These are phyloP conservation scores for Xyrichtys novacula DNA, from an alignment of 2,797 vertebrate genomes.

Conservation along the genomic window DNA sequence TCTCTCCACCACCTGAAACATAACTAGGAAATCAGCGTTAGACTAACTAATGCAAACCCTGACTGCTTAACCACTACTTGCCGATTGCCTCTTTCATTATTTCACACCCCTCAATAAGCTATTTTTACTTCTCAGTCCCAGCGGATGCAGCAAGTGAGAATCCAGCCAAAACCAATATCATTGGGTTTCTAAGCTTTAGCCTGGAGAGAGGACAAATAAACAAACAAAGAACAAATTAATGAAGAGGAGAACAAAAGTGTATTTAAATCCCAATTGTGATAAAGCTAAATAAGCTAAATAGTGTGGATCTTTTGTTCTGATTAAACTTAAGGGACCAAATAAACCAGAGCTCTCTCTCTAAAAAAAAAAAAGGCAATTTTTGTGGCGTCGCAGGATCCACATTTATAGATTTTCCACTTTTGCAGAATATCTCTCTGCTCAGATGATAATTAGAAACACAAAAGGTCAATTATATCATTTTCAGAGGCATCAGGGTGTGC, in stretches of 20 bases:
- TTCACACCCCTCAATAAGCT: slow-evolving; percentile 56
- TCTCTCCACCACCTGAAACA: slow-evolving; percentile 20
- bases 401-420: slow-evolving; percentile 1
- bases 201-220: slow-evolving; percentile 65
- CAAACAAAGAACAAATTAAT: slow-evolving; percentile 69
- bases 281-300: slow-evolving; percentile 49
- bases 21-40: slow-evolving; percentile 15
- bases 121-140: slow-evolving; percentile 62
- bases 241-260: slow-evolving; percentile 49
- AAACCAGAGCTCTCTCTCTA: background rate
- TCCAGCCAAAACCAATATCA: slow-evolving; percentile 73
- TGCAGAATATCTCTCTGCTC: slow-evolving; percentile 10
- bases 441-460: slow-evolving; percentile 15
- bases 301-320: slow-evolving; percentile 36
- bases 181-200: slow-evolving; percentile 65
- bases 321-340: slow-evolving; percentile 37
- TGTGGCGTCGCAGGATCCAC: background rate
- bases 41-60: slow-evolving; percentile 47
- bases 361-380: background rate
- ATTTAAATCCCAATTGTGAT: slow-evolving; percentile 54
- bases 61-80: slow-evolving; percentile 51
- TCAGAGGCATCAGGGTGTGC: slow-evolving; percentile 16
- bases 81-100: slow-evolving; percentile 60
- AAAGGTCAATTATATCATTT: slow-evolving; percentile 24
- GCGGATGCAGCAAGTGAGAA: slow-evolving; percentile 50